Evolutionary conservation across 2,113 vertebrate species (phyloP).

Genomic region (Macrotus californicus): DNA sequence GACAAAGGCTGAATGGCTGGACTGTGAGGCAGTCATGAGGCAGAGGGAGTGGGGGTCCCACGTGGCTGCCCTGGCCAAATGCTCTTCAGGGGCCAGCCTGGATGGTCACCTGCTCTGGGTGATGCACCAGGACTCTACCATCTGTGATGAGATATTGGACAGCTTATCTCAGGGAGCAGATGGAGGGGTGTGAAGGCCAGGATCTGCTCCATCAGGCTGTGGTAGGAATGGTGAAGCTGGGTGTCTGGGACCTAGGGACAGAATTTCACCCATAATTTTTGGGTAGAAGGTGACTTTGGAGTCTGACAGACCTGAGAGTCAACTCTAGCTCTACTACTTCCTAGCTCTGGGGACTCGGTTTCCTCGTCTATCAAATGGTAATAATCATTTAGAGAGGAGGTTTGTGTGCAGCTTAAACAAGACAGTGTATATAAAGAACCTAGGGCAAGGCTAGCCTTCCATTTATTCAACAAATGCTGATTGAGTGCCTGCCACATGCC

Average conservation of each 20-base stretch:
- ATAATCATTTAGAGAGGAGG: neutral
- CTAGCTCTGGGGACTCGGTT: neutral
- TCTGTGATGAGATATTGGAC: slow-evolving; percentile 90
- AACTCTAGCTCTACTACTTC: neutral
- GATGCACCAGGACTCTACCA: slow-evolving; percentile 88
- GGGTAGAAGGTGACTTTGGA: neutral
- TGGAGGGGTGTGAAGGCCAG: accelerated
- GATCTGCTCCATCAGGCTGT: neutral
- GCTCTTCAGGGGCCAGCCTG: slow-evolving; percentile 89
- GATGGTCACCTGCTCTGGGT: slow-evolving; percentile 85
- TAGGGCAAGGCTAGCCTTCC: neutral
- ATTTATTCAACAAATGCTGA: neutral
- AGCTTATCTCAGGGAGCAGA: accelerated
- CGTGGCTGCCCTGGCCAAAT: slow-evolving; percentile 90
- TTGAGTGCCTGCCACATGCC: neutral
- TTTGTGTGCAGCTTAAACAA: neutral
- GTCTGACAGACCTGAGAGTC: neutral
- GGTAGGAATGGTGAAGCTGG: neutral
- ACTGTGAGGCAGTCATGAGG: slow-evolving; percentile 93
- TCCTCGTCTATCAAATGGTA: neutral
- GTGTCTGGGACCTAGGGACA: neutral
- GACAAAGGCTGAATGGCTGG: slow-evolving; percentile 94
- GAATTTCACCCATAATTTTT: neutral
- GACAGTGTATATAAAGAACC: accelerated
- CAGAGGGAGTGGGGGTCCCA: slow-evolving; percentile 95